Evolutionary conservation across 2,113 vertebrate species (phyloP).

Genomic region (Scatophagus argus): DNA sequence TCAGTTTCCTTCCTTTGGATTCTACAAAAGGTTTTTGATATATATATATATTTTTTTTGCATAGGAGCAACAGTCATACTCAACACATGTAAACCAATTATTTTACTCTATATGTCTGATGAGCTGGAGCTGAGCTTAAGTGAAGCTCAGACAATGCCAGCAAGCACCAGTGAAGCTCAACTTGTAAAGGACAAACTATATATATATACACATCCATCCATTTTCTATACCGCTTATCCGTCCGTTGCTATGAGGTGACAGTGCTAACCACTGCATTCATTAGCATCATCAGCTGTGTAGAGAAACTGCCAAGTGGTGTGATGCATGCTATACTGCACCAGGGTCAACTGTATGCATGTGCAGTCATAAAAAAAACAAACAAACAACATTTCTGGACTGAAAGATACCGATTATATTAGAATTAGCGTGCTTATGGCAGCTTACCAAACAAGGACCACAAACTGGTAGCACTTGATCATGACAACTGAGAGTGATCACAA

Average conservation of each 20-base stretch:
- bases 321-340: slow-evolving; percentile 7
- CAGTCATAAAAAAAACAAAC: slow-evolving; percentile 7
- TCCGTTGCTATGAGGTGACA: too few species aligned
- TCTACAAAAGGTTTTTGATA: too few species aligned
- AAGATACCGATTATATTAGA: not conserved
- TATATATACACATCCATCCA: too few species aligned
- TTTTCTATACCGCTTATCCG: too few species aligned
- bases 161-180: not conserved
- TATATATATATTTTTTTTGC: too few species aligned
- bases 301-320: slow-evolving; percentile 14
- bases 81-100: too few species aligned
- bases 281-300: too few species aligned
- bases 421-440: not conserved
- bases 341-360: slow-evolving; percentile 18
- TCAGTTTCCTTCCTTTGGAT: too few species aligned
- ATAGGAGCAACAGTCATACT: too few species aligned
- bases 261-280: too few species aligned
- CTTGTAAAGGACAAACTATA: not conserved
- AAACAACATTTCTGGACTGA: too few species aligned
- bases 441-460: not conserved
- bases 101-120: too few species aligned
- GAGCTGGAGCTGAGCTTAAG: not conserved
- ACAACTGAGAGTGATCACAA: not conserved
- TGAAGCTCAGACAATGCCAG: not conserved
- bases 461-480: not conserved